Percentiles rank a stretch among this genome's conserved stretches.
Evolutionary conservation across 2,113 vertebrate species (phyloP).

Genomic region (Microtus montanus): DNA sequence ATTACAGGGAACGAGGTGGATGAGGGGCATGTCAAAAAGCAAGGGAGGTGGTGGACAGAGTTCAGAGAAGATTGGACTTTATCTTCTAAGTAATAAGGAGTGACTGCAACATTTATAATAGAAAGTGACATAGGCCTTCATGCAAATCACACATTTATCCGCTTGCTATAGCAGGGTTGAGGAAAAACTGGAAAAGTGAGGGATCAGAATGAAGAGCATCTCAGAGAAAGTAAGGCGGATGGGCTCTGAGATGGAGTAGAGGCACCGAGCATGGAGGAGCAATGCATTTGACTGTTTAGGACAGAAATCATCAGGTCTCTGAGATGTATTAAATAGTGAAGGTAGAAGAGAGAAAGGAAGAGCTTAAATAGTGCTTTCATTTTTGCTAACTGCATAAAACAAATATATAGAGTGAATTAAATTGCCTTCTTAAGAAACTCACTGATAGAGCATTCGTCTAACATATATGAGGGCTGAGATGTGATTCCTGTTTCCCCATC

Average conservation of each 20-base stretch:
- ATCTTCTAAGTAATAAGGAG: constrained; percentile 2
- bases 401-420: background rate
- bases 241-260: background rate
- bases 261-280: background rate
- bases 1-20: background rate
- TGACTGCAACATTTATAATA: constrained; percentile 24
- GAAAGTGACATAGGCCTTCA: background rate
- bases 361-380: background rate
- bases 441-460: background rate
- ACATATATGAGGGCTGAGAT: background rate
- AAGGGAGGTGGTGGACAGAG: background rate
- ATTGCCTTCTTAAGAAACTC: background rate
- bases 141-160: constrained; percentile 42
- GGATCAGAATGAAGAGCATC: background rate
- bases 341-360: background rate
- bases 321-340: background rate
- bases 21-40: background rate
- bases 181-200: background rate
- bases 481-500: background rate
- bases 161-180: background rate
- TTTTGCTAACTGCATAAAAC: background rate
- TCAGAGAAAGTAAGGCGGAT: background rate
- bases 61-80: background rate
- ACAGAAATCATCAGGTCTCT: background rate
- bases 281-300: background rate